These are phyloP conservation scores for Anticlea derivata DNA, from an alignment of 2,888 invertebrate genomes.

Conservation along the genomic window DNA sequence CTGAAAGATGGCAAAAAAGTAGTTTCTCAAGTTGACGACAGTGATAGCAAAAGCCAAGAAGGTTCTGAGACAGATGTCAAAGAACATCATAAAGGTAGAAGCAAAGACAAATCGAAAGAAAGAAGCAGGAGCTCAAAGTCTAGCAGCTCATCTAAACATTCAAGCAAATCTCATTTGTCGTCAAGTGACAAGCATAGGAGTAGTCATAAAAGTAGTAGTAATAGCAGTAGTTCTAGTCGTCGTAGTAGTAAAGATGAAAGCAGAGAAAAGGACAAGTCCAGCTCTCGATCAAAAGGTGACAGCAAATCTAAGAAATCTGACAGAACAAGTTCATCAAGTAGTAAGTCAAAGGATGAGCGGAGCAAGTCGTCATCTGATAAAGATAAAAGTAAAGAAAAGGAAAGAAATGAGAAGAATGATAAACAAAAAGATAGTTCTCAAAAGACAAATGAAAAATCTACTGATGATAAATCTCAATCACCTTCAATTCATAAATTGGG, in stretches of 20 bases:
- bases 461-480: conserved; percentile 85
- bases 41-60: conserved; percentile 57
- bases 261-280: conserved; percentile 51
- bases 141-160: conserved; percentile 63
- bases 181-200: conserved; percentile 74
- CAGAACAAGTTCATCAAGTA: conserved; percentile 60
- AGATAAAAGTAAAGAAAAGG: conserved; percentile 57
- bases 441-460: conserved; percentile 84
- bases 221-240: conserved; percentile 63
- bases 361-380: conserved; percentile 56
- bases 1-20: conserved; percentile 89
- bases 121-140: conserved; percentile 58
- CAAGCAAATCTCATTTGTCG: conserved; percentile 67
- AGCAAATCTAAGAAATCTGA: conserved; percentile 57
- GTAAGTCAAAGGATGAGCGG: conserved; percentile 63
- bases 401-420: conserved; percentile 47
- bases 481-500: conserved; percentile 89
- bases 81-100: conserved; percentile 63
- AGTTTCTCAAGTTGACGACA: conserved; percentile 83
- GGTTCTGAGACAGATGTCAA: conserved; percentile 61
- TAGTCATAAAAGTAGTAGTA: conserved; percentile 46
- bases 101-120: conserved; percentile 78
- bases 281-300: conserved; percentile 70
- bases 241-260: conserved; percentile 67
- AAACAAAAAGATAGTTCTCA: conserved; percentile 51